Evolutionary conservation across 1,140 invertebrate genomes (phyloP).

Genomic region (Cotesia glomerata): DNA sequence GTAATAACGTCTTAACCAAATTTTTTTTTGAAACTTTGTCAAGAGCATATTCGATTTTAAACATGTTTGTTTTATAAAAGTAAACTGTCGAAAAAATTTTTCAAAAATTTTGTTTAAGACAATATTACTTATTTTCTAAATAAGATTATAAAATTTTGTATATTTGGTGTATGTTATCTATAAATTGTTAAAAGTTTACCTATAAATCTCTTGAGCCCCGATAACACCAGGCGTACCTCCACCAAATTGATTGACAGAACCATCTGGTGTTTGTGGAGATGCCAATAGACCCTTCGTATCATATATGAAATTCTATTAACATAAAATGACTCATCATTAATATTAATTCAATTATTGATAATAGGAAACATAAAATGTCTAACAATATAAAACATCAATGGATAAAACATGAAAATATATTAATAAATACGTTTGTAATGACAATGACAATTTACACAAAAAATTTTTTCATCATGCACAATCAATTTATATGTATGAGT

Average conservation of each 20-base stretch:
- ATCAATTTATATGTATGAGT: constrained; percentile 31
- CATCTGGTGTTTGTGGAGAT: constrained; percentile 74
- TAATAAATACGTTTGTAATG: not conserved
- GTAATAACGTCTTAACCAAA: too few relatives aligned
- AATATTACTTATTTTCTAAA: too few relatives aligned
- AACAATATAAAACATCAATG: not conserved
- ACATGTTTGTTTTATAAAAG: too few relatives aligned
- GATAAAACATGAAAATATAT: not conserved
- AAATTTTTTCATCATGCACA: constrained; percentile 4
- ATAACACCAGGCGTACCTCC: constrained; percentile 88
- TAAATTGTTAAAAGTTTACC: constrained; percentile 58
- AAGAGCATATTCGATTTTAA: too few relatives aligned
- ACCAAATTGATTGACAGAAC: constrained; percentile 63
- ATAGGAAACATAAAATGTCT: not conserved
- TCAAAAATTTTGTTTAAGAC: too few relatives aligned
- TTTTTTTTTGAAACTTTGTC: too few relatives aligned
- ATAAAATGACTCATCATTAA: not conserved
- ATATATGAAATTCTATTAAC: constrained; percentile 76
- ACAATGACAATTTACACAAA: not conserved
- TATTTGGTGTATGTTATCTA: too few relatives aligned
- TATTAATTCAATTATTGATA: constrained; percentile 26
- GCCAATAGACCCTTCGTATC: constrained; percentile 79
- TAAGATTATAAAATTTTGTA: too few relatives aligned
- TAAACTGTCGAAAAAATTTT: too few relatives aligned
- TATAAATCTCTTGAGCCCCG: constrained; percentile 92